These are phyloP conservation scores for Festucalex cinctus DNA, from an alignment of 2,113 vertebrate species.

Conservation along the genomic window DNA sequence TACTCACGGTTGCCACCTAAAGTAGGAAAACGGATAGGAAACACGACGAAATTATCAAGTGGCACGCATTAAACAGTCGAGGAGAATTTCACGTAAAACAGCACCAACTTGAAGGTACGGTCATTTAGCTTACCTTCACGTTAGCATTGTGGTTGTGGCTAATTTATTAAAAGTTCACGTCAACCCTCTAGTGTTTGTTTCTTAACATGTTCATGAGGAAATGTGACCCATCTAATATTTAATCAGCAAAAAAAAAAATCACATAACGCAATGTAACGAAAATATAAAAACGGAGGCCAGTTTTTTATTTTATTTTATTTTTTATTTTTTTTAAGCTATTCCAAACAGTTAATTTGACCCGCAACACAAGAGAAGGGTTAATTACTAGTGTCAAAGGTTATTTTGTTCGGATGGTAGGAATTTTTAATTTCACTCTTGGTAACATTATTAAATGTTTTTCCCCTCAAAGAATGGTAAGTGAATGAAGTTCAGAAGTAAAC, in stretches of 20 bases:
- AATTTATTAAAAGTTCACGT: not conserved
- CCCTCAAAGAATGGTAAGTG: not conserved
- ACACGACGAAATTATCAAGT: not conserved
- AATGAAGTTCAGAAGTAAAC: not conserved
- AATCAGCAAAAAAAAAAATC: too few species aligned
- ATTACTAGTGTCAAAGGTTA: not conserved
- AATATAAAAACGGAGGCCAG: too few species aligned
- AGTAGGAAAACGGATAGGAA: too few species aligned
- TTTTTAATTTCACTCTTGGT: not conserved
- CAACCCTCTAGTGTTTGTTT: too few species aligned
- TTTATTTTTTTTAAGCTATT: too few species aligned
- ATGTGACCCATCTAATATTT: too few species aligned
- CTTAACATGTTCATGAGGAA: too few species aligned
- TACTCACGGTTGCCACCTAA: not conserved
- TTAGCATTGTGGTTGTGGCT: not conserved
- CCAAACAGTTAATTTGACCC: too few species aligned
- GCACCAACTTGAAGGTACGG: not conserved
- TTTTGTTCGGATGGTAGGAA: not conserved
- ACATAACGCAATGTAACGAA: too few species aligned
- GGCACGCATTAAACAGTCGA: not conserved
- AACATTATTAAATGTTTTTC: not conserved
- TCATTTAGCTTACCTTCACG: too few species aligned
- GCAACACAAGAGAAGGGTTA: too few species aligned
- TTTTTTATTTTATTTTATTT: too few species aligned
- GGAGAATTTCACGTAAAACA: not conserved